Conservation (phyloP, 2,797 vertebrate genomes). For the Mormyrus hasselquistii region DNA sequence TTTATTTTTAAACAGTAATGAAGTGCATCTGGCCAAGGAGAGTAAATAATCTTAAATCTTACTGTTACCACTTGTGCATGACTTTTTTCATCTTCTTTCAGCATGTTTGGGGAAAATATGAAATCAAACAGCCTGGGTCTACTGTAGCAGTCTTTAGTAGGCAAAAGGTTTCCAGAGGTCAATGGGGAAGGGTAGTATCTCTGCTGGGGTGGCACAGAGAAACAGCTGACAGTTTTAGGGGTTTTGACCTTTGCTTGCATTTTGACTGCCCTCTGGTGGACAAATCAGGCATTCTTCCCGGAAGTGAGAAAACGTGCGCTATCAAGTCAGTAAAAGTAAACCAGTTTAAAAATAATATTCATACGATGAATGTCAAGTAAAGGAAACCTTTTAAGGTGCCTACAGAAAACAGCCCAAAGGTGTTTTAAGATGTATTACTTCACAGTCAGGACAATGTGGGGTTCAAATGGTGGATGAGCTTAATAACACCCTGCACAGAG, state of each 20-base stretch:
- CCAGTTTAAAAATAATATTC: neutral
- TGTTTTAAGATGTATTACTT: neutral
- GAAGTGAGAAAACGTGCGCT: neutral
- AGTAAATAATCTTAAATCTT: constrained; percentile 25
- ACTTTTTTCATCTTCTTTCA: neutral
- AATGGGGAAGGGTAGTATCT: neutral
- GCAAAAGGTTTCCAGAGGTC: constrained; percentile 23
- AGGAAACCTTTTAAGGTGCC: neutral
- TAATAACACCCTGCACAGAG: neutral
- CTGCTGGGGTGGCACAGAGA: neutral
- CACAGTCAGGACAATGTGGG: neutral
- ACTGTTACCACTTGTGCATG: constrained; percentile 20
- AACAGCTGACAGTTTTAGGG: neutral
- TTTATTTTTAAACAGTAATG: constrained; percentile 35
- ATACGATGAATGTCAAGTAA: neutral
- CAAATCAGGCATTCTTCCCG: neutral
- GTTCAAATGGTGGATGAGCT: neutral
- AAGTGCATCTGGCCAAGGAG: constrained; percentile 24
- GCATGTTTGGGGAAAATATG: neutral
- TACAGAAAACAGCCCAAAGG: neutral
- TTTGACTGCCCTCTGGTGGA: constrained; percentile 48
- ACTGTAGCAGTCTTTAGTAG: constrained; percentile 29
- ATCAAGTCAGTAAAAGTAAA: neutral
- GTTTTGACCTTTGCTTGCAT: neutral
- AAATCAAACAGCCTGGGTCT: constrained; percentile 27